phyloP scores from a whole-genome alignment of 2,113 vertebrate species.

The Gopherus flavomarginatus region DNA sequence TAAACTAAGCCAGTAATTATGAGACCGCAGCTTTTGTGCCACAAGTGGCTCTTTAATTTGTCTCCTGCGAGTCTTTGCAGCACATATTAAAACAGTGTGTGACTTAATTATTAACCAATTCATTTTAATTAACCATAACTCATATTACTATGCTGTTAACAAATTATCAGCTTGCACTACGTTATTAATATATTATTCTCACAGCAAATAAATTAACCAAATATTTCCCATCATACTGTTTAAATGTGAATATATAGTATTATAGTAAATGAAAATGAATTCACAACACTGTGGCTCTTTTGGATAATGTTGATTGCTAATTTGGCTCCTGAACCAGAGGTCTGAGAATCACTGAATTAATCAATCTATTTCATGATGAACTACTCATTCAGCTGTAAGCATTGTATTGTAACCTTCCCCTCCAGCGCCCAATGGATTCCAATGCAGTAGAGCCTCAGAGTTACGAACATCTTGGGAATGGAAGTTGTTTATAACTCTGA shows the following conservation, averaged over 20 bases:
- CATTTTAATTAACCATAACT: not conserved
- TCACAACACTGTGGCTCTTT: not conserved
- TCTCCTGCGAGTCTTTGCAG: not conserved
- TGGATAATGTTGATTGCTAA: not conserved
- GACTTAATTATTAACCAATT: not conserved
- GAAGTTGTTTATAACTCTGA: too few relatives aligned
- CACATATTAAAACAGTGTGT: not conserved
- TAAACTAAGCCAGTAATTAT: constrained; percentile 15
- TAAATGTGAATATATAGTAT: not conserved
- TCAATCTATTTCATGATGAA: not conserved
- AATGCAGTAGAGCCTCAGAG: not conserved
- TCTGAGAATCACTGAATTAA: not conserved
- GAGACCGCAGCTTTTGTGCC: not conserved
- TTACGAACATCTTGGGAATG: too few relatives aligned
- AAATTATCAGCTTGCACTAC: not conserved
- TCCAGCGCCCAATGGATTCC: not conserved
- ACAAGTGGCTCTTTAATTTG: not conserved
- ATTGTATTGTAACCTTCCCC: constrained; percentile 15
- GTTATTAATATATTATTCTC: not conserved
- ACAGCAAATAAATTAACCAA: not conserved
- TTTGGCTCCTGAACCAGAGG: not conserved
- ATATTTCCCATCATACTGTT: not conserved
- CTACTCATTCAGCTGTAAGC: constrained; percentile 26
- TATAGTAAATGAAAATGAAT: not conserved
- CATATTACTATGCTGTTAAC: not conserved